Base-by-base conservation (phyloP, 2,113 vertebrate species). In the Hippocampus guttulatus region DNA sequence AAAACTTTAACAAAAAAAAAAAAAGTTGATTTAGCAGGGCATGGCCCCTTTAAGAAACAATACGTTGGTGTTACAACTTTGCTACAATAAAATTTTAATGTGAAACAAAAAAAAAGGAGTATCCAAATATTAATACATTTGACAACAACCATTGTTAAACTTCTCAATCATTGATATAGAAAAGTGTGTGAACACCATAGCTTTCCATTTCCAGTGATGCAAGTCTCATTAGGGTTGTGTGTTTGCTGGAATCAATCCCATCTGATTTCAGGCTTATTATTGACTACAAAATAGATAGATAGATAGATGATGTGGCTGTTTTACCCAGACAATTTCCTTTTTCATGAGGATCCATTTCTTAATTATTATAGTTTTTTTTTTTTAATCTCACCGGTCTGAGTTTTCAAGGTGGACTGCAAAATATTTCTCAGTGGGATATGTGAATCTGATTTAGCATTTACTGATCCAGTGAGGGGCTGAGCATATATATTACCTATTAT, bases 291-390 rank as follows among this genome's bases (percentile, higher is more conserved):
- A 64, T n/a, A 64, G 60, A 21, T 30, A n/a, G 1, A 63, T 12
- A 64, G 60, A 20, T 33, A 10, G 2, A 61, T 33, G 7, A 61
- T 20, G 15, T 61, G 8, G 27, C 14, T 38, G 58, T 18, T 61
- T 58, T 8, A 33, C 23, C 11, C 27, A 61, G 27, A 78, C 40
- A 73, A 20, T 51, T 20, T 64, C 55, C 52, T 75, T 77, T 18
- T 75, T 75, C 23, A 64, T 82, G 58, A 60, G 64, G 77, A 41
- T 61, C 7, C 30, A 66, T 77, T 69, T 81, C 41, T n/a, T n/a
- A 55, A 23, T 61, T 30, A 73, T 75, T 27, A 33, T 68, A 30
- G 47, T 66, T 60, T 71, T 55, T 71, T 67, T 60, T 69, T 60
- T 69, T 71, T 40, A 7, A 12, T 47, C 63, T 23, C 40, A 45